A percentile compares a stretch with the other conserved stretches of the same genome.
Conservation (phyloP, 2,797 vertebrate species). For the Catharus ustulatus region DNA sequence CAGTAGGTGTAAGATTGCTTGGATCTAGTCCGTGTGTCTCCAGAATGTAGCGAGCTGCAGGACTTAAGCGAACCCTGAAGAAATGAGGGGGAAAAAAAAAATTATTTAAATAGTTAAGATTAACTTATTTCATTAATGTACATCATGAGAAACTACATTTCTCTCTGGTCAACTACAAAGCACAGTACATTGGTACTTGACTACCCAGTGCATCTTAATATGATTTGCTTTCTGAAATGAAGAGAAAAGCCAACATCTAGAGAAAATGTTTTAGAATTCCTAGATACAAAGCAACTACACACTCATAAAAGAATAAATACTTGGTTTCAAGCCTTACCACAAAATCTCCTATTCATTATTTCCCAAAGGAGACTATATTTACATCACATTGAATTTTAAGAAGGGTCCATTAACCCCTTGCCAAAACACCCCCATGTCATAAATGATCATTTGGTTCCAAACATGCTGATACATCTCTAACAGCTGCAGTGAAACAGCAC, state of each 20-base stretch:
- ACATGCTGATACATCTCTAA: not conserved
- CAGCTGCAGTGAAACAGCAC: not conserved
- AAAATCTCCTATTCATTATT: not conserved
- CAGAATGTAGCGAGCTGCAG: conserved; percentile 92
- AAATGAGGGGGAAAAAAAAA: not conserved
- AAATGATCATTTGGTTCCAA: not conserved
- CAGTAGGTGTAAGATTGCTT: conserved; percentile 82
- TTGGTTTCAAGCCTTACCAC: not conserved
- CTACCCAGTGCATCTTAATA: not conserved
- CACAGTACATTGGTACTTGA: not conserved
- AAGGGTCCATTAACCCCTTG: not conserved
- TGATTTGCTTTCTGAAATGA: not conserved
- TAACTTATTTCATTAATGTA: not conserved
- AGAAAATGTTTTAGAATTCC: not conserved
- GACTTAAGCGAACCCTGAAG: conserved; percentile 89
- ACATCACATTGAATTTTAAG: not conserved
- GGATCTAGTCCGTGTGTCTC: conserved; percentile 86
- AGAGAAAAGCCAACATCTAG: not conserved
- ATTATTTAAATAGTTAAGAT: not conserved
- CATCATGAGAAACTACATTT: not conserved
- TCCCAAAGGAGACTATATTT: not conserved
- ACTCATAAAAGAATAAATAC: not conserved
- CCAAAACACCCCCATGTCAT: not conserved
- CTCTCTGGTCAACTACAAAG: not conserved
- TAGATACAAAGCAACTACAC: not conserved